Conservation (phyloP, 2,797 vertebrate genomes). For the Masticophis lateralis region DNA sequence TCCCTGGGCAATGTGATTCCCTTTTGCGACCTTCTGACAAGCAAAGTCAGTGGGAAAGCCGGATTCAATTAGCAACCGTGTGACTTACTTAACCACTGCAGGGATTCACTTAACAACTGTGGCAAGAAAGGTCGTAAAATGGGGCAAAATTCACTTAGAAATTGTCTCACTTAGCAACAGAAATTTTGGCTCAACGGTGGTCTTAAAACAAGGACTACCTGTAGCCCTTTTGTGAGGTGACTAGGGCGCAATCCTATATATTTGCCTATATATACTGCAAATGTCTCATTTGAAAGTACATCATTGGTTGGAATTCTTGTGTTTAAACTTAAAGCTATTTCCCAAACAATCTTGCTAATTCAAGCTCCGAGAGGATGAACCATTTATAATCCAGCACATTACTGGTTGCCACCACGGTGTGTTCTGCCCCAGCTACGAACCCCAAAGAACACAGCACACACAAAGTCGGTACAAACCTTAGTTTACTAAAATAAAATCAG, state of each 20-base stretch:
- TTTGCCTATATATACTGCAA: background rate
- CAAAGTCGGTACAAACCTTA: too few species aligned
- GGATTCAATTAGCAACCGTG: too few species aligned
- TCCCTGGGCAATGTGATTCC: too few species aligned
- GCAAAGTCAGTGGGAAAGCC: background rate
- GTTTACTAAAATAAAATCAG: too few species aligned
- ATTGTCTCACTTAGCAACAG: background rate
- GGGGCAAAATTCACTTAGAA: background rate
- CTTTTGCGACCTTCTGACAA: background rate
- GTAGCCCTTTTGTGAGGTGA: background rate
- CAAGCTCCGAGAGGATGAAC: background rate
- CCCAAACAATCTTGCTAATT: background rate
- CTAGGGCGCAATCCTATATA: background rate
- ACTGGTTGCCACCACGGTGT: background rate
- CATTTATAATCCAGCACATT: background rate
- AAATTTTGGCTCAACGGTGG: background rate
- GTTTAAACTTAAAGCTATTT: background rate
- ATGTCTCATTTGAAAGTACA: background rate
- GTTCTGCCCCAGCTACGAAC: too few species aligned
- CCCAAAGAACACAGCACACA: too few species aligned
- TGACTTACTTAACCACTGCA: too few species aligned
- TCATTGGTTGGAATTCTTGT: background rate
- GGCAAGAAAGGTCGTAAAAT: background rate
- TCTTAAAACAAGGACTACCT: too few species aligned
- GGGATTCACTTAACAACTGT: too few species aligned